Base-by-base conservation (phyloP, 2,797 vertebrate species). In the Sphenodon punctatus region DNA sequence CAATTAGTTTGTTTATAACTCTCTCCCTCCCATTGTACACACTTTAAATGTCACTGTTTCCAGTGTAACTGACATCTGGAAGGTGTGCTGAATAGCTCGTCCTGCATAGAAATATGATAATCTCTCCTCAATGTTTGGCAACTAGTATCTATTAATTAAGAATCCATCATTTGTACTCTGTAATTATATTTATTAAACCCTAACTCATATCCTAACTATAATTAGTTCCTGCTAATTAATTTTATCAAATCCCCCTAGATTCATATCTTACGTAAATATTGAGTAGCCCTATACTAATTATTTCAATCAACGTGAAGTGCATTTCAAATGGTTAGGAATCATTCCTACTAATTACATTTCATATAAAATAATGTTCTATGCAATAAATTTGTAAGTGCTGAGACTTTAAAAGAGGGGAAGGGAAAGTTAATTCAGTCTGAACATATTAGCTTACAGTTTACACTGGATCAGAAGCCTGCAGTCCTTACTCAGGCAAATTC, bases 251-350 rank as follows among this genome's bases (percentile, higher is more conserved):
- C 94, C 94, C 94, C 92, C 90, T 88, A 93, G 95, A 95, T 95
- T 96, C 84, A 91, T 96, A 96, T 96, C 95, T 95, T 94, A 94
- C 95, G 94, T 96, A 96, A 96, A 96, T 96, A 96, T 95, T 96
- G 95, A 96, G 95, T 96, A 96, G 95, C 95, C 95, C 89, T 90
- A 91, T 90, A 91, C 93, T 96, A 96, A 96, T 96, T 96, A 95
- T 95, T 96, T 95, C 94, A 93, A 94, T 96, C 94, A 96, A 94
- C 46, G 88, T 93, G 91, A 87, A 95, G 87, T 91, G 91, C 93
- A 92, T 96, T 96, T 95, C 92, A 93, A 94, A 94, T 89, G 78
- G 93, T 84, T 89, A 78, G 83, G 93, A 93, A 94, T 94, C 93
- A 87, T 92, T 93, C 76, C 38, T 93, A 93, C 89, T 94, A 96